A percentile compares a stretch with the other conserved stretches of the same genome.
phyloP scores from a whole-genome alignment of 2,797 vertebrate genomes.

The Peromyscus melanophrys region DNA sequence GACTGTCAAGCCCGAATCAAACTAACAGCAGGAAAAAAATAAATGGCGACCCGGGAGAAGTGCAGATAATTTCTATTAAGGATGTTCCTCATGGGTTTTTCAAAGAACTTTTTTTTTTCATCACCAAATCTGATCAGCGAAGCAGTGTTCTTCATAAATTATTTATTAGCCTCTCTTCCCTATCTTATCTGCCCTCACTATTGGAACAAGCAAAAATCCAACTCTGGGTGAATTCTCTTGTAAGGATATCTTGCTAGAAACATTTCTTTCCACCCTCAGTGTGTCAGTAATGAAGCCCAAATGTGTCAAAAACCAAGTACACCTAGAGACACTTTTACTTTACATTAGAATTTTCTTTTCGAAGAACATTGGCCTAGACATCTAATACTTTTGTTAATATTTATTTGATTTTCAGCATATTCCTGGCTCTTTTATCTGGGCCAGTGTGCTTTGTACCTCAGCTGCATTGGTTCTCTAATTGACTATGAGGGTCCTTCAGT shows the following conservation, averaged over 20 bases:
- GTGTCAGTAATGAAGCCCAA: slow-evolving; percentile 37
- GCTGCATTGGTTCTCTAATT: background rate
- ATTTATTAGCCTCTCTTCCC: slow-evolving; percentile 59
- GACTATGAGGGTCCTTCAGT: background rate
- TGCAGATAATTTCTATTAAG: slow-evolving; percentile 76
- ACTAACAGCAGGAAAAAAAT: slow-evolving; percentile 53
- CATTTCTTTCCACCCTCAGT: background rate
- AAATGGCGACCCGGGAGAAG: slow-evolving; percentile 44
- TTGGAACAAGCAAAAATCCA: slow-evolving; percentile 62
- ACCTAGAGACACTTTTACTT: background rate
- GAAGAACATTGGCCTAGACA: background rate
- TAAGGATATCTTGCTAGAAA: slow-evolving; percentile 55
- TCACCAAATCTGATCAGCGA: slow-evolving; percentile 72
- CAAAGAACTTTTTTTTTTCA: slow-evolving; percentile 73
- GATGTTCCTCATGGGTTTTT: slow-evolving; percentile 78
- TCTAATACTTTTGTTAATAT: background rate
- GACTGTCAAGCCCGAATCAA: slow-evolving; percentile 76
- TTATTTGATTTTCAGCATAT: slow-evolving; percentile 70
- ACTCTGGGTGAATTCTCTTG: slow-evolving; percentile 46
- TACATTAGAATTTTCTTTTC: slow-evolving; percentile 51
- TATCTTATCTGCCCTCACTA: slow-evolving; percentile 52
- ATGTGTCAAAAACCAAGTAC: background rate
- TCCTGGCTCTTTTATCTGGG: slow-evolving; percentile 59
- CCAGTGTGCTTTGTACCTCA: slow-evolving; percentile 64
- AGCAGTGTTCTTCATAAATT: slow-evolving; percentile 68